These are phyloP conservation scores for Coelopa pilipes DNA, from an alignment of 2,888 invertebrate genomes.

Conservation along the genomic window DNA sequence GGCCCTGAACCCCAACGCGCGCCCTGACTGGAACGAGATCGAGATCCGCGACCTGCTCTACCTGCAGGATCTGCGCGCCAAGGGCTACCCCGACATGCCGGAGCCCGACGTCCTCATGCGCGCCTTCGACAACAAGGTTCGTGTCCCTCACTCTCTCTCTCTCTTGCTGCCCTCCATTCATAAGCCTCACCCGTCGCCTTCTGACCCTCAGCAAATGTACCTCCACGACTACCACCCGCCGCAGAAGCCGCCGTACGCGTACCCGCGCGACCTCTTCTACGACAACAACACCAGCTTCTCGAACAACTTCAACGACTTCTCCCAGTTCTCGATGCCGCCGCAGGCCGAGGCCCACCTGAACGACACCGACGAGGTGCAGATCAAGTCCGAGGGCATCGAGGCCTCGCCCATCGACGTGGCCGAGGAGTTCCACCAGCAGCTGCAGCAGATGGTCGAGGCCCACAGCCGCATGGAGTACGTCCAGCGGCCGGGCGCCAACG, in stretches of 20 bases:
- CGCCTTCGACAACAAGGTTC: constrained; percentile 30
- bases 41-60: constrained; percentile 31
- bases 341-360: constrained; percentile 1
- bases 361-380: constrained; percentile 14
- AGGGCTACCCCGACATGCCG: constrained; percentile 31
- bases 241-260: neutral
- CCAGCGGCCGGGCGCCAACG: neutral
- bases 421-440: constrained; percentile 28
- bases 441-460: constrained; percentile 32
- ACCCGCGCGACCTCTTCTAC: constrained; percentile 15
- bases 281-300: constrained; percentile 19
- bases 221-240: constrained; percentile 27
- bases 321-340: constrained; percentile 22
- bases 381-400: constrained; percentile 23
- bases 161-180: too few relatives aligned
- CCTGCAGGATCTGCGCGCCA: constrained; percentile 27
- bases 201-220: constrained; percentile 27
- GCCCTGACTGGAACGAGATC: constrained; percentile 32
- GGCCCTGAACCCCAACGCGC: constrained; percentile 16
- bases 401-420: constrained; percentile 13
- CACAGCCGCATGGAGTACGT: constrained; percentile 26
- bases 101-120: constrained; percentile 24
- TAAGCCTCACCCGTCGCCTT: too few relatives aligned
- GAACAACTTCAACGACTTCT: constrained; percentile 19
- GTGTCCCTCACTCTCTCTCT: neutral